phyloP scores from a whole-genome alignment of 2,888 invertebrate species.

The Eutolmus rufibarbis region DNA sequence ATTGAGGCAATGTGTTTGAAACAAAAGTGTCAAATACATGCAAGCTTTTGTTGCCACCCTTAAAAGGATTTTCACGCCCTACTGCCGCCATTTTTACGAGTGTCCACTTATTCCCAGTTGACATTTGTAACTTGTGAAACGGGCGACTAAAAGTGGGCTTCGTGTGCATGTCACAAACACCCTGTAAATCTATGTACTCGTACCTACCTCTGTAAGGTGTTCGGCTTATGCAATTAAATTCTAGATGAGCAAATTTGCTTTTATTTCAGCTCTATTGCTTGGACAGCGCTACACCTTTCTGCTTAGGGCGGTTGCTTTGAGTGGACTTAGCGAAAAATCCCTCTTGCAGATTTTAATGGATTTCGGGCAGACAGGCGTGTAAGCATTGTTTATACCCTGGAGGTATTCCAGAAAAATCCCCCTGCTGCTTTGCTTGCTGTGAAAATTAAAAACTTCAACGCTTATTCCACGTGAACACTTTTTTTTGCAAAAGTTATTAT shows the following conservation, averaged over 20 bases:
- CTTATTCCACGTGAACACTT: neutral
- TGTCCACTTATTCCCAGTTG: neutral
- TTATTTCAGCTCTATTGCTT: neutral
- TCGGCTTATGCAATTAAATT: neutral
- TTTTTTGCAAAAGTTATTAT: neutral
- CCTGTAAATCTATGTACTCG: neutral
- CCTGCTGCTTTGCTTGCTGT: neutral
- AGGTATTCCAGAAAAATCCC: neutral
- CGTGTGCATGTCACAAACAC: neutral
- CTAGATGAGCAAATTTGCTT: neutral
- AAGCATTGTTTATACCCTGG: neutral
- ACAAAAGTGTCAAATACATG: slow-evolving; percentile 2
- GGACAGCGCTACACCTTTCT: neutral
- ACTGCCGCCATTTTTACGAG: neutral
- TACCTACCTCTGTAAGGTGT: neutral
- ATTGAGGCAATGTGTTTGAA: neutral
- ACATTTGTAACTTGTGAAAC: neutral
- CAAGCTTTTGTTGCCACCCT: neutral
- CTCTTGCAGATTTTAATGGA: neutral
- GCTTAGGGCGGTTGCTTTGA: neutral
- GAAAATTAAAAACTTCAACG: neutral
- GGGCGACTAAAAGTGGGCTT: neutral
- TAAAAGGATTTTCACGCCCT: neutral
- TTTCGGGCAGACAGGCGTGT: neutral
- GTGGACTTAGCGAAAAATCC: neutral